Conservation (phyloP, 23 tunicate species). For the Diplosoma virens region DNA sequence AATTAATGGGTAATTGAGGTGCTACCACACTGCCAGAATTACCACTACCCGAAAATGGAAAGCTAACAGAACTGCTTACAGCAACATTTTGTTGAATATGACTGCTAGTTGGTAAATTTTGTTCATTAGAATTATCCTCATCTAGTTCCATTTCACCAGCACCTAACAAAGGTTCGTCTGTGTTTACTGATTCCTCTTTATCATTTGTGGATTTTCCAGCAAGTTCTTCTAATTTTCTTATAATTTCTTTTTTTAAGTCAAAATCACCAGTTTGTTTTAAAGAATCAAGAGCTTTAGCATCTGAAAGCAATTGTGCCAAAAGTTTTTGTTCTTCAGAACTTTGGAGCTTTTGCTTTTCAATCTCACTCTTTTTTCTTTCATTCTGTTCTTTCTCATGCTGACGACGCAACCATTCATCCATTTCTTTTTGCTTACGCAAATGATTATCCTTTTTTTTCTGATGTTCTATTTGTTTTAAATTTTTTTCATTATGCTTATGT, state of each 20-base stretch:
- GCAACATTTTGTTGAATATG: neutral
- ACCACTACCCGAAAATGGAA: conserved; percentile 1
- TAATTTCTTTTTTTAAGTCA: conserved; percentile 15
- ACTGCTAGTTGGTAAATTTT: neutral
- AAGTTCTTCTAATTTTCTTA: neutral
- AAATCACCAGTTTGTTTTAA: conserved; percentile 3
- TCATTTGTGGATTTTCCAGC: conserved; percentile 10
- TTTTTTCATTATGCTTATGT: conserved; percentile 44
- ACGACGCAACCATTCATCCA: conserved; percentile 64
- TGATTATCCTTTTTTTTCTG: conserved; percentile 35
- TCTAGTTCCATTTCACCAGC: conserved; percentile 78
- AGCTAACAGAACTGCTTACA: neutral
- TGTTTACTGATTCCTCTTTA: neutral
- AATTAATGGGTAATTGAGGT: conserved; percentile 5
- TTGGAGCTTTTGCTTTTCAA: conserved; percentile 26
- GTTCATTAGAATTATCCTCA: conserved; percentile 34
- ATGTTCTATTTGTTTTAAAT: conserved; percentile 21
- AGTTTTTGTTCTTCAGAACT: conserved; percentile 31
- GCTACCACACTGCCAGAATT: conserved; percentile 27
- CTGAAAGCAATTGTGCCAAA: neutral
- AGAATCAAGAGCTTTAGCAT: neutral
- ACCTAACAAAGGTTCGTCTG: conserved; percentile 28
- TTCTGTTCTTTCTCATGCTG: conserved; percentile 62
- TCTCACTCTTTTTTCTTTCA: conserved; percentile 33
- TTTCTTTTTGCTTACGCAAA: conserved; percentile 60